These are phyloP conservation scores for Corythaixoides concolor DNA, from an alignment of 2,113 vertebrate genomes.

Conservation along the genomic window DNA sequence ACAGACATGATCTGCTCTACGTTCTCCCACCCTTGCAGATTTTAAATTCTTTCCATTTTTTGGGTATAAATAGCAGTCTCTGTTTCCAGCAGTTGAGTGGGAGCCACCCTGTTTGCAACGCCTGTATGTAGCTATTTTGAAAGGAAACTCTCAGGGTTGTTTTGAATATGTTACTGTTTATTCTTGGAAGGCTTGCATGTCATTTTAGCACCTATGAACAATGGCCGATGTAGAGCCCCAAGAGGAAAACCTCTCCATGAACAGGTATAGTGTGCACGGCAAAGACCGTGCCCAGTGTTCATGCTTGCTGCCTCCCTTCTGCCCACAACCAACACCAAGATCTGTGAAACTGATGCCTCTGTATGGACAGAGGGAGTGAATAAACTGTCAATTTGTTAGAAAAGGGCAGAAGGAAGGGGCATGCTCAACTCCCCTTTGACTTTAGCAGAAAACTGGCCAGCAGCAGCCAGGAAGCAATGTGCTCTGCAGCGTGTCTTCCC, in stretches of 20 bases:
- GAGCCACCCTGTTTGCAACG: neutral
- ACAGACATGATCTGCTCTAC: neutral
- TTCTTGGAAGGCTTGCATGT: neutral
- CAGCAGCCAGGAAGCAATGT: neutral
- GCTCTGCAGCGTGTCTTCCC: neutral
- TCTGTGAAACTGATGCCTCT: neutral
- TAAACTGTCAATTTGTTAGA: neutral
- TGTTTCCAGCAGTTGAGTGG: neutral
- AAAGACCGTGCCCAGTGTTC: neutral
- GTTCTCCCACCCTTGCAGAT: neutral
- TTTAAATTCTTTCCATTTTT: neutral
- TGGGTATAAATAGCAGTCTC: neutral
- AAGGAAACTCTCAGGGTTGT: neutral
- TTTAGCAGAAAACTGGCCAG: neutral
- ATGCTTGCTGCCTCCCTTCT: neutral
- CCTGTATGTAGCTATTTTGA: neutral
- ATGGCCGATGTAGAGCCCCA: neutral
- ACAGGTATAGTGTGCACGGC: neutral
- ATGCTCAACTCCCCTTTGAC: neutral
- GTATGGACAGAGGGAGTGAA: neutral
- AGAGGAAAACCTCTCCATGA: neutral
- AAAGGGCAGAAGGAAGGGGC: neutral
- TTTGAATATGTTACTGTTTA: neutral
- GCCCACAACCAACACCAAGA: neutral
- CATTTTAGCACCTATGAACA: neutral